Conservation (phyloP, 2,888 invertebrate species). For the Ommatoiulus sabulosus region DNA sequence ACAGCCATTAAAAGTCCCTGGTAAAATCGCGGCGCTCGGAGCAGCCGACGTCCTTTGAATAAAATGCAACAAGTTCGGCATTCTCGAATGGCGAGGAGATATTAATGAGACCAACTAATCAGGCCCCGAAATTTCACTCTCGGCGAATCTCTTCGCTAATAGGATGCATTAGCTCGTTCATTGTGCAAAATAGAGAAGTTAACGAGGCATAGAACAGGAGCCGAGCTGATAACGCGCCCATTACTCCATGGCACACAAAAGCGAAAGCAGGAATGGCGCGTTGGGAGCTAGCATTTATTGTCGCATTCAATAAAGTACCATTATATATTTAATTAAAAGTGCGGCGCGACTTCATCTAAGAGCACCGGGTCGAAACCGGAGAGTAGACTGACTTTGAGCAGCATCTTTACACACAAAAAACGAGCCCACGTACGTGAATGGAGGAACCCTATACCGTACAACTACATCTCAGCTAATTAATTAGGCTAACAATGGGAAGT, state of each 20-base stretch:
- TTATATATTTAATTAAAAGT: neutral
- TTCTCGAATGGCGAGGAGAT: neutral
- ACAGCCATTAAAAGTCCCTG: no score
- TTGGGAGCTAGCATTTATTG: neutral
- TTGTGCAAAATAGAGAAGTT: constrained; percentile 17
- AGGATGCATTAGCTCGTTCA: constrained; percentile 11
- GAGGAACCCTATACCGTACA: no score
- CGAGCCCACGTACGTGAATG: no score
- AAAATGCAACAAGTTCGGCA: neutral
- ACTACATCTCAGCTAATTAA: neutral
- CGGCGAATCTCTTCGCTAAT: neutral
- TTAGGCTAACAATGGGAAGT: neutral
- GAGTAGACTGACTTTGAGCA: neutral
- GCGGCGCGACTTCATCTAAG: neutral
- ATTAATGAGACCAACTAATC: constrained; percentile 22
- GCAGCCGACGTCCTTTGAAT: neutral
- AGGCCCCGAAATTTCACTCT: constrained; percentile 34
- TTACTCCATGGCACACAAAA: neutral
- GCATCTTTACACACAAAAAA: neutral
- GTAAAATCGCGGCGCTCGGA: no score
- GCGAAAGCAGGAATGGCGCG: neutral
- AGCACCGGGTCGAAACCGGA: neutral
- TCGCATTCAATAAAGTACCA: neutral
- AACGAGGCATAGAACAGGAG: neutral
- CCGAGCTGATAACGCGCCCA: neutral